Conservation (phyloP, 2,888 invertebrate genomes). For the Quadroppia sp. region DNA sequence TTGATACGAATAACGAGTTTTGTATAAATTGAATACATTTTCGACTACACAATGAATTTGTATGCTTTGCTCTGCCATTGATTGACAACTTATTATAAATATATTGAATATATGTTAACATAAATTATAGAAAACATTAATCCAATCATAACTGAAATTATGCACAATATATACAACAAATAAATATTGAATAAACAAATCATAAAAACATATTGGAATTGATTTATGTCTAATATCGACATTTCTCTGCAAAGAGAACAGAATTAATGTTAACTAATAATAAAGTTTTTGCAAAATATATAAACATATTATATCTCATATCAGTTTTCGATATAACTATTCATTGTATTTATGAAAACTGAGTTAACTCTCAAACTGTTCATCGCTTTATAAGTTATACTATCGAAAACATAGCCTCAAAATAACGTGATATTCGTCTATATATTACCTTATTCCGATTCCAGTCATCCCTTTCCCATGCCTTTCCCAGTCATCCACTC, state of each 20-base stretch:
- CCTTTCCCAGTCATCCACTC: neutral
- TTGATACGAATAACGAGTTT: slow-evolving; percentile 16
- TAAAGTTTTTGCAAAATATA: slow-evolving; percentile 23
- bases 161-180: slow-evolving; percentile 23
- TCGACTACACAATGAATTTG: slow-evolving; percentile 8
- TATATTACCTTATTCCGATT: neutral
- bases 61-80: neutral
- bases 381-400: neutral
- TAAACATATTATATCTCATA: neutral
- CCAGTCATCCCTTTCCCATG: neutral
- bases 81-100: neutral
- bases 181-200: slow-evolving; percentile 25
- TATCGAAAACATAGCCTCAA: slow-evolving; percentile 24
- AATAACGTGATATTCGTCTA: slow-evolving; percentile 8
- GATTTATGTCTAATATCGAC: slow-evolving; percentile 3
- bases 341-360: neutral
- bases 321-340: neutral
- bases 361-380: neutral
- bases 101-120: slow-evolving; percentile 25
- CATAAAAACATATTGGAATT: neutral
- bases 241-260: slow-evolving; percentile 2
- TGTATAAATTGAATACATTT: slow-evolving; percentile 11
- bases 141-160: slow-evolving; percentile 22
- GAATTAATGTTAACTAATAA: slow-evolving; percentile 25
- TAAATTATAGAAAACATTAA: slow-evolving; percentile 18